Base-by-base conservation (phyloP, 64 coral and sea anemone genomes). In the Platygyra sinensis region DNA sequence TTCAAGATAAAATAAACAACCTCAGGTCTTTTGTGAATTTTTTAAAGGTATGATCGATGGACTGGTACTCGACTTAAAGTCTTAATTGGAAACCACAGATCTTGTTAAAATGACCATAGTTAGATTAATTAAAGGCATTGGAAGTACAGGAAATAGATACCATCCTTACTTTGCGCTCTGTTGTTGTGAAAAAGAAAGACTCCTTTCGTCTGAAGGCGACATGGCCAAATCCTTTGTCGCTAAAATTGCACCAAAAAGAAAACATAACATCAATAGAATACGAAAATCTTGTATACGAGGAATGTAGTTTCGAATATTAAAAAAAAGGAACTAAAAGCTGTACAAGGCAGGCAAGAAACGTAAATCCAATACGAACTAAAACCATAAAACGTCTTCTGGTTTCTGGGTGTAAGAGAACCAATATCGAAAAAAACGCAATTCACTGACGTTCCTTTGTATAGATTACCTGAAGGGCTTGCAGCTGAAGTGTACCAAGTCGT, bases 401-500 rank as follows among this genome's bases (percentile, higher is more conserved):
- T 28, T 54, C 24, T 36, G 62, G 32, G 60, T 65, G 61, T 83
- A 32, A 85, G 67, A 36, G 36, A 20, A 81, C 12, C 61, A 30
- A 69, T 69, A 42, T 85, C 32, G 33, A 50, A 83, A 83, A 85
- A 52, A 85, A 72, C 39, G 24, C 63, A 28, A 15, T 33, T 60
- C 78, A 19, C 25, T 46, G 42, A 24, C 36, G 81, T 10, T 29
- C 71, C 39, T 71, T 1, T 71, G 22, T 25, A 54, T 60, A 76
- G 18, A 38, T 77, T 80, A 92, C 90, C 90, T 87, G 73, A 76
- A 36, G 90, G 30, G 20, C 64, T 87, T 5, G 76, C 75, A 17
- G 79, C 83, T 14, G 90, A 79, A 20, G 90, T 80, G 13, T 87
- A 92, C 90, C 90, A 92, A 25, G 90, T 92, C 36, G 83, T 87